These are phyloP conservation scores for Salminus brasiliensis DNA, from an alignment of 2,113 vertebrate species.

Conservation along the genomic window DNA sequence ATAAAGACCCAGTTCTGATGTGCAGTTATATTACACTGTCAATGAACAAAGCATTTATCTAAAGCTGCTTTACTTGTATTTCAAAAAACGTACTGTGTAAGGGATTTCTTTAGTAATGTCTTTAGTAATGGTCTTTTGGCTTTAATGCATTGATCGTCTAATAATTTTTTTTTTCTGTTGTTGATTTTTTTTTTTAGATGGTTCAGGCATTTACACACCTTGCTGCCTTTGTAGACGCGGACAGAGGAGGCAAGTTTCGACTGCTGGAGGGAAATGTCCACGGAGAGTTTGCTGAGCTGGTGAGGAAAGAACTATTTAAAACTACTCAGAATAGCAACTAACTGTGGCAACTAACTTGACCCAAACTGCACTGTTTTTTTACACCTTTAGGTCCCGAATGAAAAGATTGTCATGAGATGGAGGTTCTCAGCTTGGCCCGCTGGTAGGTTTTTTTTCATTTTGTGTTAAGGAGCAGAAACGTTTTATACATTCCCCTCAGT, in stretches of 20 bases:
- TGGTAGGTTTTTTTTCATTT: conserved; percentile 73
- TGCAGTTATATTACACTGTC: no score
- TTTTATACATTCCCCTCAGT: background rate
- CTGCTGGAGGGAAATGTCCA: conserved; percentile 83
- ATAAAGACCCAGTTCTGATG: no score
- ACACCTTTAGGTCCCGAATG: conserved; percentile 76
- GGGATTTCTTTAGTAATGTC: background rate
- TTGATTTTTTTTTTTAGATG: conserved; percentile 67
- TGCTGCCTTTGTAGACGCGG: conserved; percentile 77
- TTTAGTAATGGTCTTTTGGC: background rate
- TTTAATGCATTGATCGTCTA: background rate
- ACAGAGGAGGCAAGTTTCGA: conserved; percentile 84
- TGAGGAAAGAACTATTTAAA: conserved; percentile 56
- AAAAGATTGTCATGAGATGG: conserved; percentile 87
- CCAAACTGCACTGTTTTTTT: background rate
- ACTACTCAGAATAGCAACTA: no score
- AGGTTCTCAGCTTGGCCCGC: conserved; percentile 88
- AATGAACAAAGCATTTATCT: no score
- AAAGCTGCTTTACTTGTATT: no score
- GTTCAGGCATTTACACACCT: conserved; percentile 86
- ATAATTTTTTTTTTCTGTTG: background rate
- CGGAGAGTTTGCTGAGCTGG: conserved; percentile 85
- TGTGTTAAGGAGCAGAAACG: background rate
- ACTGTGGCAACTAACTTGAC: background rate
- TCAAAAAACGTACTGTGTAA: no score